phyloP scores from a whole-genome alignment of 2,888 invertebrate species.

The Dorcus hopei region DNA sequence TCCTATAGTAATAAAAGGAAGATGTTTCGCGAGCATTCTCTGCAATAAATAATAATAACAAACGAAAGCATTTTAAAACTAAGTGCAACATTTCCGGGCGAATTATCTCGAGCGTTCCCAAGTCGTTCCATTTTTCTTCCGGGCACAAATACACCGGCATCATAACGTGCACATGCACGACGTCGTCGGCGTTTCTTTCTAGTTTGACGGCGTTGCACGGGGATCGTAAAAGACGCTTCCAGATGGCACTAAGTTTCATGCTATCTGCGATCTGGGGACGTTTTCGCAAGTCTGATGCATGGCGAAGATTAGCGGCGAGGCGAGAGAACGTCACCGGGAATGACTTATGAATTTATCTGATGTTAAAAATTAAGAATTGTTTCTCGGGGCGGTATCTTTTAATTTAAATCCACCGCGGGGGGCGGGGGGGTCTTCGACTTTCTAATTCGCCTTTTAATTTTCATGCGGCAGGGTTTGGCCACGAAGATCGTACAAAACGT shows the following conservation, averaged over 20 bases:
- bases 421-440: no score
- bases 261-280: constrained; percentile 10
- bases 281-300: constrained; percentile 16
- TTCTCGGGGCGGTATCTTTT: constrained; percentile 23
- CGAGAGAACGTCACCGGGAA: constrained; percentile 12
- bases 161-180: background rate
- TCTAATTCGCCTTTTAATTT: no score
- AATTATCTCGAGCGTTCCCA: background rate
- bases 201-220: background rate
- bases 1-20: no score
- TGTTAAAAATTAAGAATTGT: constrained; percentile 27
- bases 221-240: constrained; percentile 8
- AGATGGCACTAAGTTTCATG: constrained; percentile 11
- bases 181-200: background rate
- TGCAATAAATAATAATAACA: no score
- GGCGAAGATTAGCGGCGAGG: constrained; percentile 13
- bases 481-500: background rate
- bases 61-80: no score
- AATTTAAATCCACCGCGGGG: constrained; percentile 16
- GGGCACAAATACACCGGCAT: background rate
- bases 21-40: no score
- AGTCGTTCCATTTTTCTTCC: background rate
- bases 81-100: no score
- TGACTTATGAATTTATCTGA: constrained; percentile 27
- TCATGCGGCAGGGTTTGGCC: no score